Evolutionary conservation across 2,888 invertebrate genomes (phyloP).

Genomic region (Sceliomorpha sp.): DNA sequence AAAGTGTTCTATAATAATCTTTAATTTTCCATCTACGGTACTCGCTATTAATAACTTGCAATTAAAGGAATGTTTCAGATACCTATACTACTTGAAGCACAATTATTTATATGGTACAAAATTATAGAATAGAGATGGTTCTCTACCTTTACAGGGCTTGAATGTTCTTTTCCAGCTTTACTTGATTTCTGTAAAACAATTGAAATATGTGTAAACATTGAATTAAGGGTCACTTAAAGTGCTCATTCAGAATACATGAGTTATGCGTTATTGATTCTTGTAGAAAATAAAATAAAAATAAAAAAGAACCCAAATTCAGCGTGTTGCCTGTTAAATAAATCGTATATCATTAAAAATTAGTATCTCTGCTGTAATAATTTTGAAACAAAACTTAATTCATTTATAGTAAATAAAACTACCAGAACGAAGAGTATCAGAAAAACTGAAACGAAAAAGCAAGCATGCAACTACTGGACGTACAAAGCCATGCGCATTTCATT

Average conservation of each 20-base stretch:
- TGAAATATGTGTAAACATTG: constrained; percentile 56
- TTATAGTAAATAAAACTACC: too few species aligned
- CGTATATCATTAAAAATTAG: too few species aligned
- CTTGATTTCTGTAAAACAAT: constrained; percentile 88
- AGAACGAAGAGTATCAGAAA: constrained; percentile 3
- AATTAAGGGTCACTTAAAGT: constrained; percentile 1
- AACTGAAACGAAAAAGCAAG: constrained; percentile 12
- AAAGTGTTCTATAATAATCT: too few species aligned
- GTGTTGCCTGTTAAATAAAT: too few species aligned
- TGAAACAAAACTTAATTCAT: too few species aligned
- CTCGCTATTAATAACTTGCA: constrained; percentile 11
- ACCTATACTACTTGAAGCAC: constrained; percentile 28
- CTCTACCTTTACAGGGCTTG: constrained; percentile 87
- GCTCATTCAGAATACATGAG: constrained; percentile 3
- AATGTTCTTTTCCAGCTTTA: constrained; percentile 87
- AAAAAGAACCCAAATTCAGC: too few species aligned
- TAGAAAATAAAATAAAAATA: constrained; percentile 11
- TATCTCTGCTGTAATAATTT: too few species aligned
- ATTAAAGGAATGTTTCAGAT: constrained; percentile 38
- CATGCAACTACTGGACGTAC: constrained; percentile 47
- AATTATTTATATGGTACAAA: constrained; percentile 18
- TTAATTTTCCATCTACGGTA: neutral
- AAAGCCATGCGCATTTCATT: constrained; percentile 41
- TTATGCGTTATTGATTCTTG: constrained; percentile 3
- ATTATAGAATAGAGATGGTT: constrained; percentile 63